These are phyloP conservation scores for Geranospiza caerulescens DNA, from an alignment of 2,797 vertebrate species.

Conservation along the genomic window DNA sequence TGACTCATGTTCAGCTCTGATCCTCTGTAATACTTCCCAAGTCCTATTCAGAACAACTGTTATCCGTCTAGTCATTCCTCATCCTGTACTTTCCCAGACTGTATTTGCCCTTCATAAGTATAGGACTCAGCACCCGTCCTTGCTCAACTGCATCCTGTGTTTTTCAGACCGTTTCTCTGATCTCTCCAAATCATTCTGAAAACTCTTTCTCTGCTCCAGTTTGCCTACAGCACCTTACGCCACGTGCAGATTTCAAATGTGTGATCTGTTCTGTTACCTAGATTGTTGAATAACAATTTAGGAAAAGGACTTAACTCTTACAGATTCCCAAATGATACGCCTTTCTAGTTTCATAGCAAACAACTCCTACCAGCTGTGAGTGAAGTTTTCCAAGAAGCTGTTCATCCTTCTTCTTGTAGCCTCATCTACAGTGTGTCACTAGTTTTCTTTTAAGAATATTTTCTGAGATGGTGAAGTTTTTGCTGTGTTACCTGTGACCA, in stretches of 20 bases:
- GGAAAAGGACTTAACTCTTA: slow-evolving; percentile 10
- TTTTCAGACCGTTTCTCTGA: neutral
- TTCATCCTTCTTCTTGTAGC: neutral
- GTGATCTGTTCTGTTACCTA: neutral
- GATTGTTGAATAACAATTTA: neutral
- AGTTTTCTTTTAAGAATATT: neutral
- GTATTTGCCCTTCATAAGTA: neutral
- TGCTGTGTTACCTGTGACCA: neutral
- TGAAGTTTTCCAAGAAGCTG: neutral
- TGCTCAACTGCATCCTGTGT: neutral
- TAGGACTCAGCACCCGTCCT: neutral
- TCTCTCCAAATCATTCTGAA: neutral
- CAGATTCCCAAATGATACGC: neutral
- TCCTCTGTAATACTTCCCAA: neutral
- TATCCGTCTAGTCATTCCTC: neutral
- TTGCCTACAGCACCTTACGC: neutral
- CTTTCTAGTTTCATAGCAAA: neutral
- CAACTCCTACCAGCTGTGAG: neutral
- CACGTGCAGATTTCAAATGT: neutral
- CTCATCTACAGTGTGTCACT: neutral
- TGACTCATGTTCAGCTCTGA: slow-evolving; percentile 27
- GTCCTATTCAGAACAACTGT: slow-evolving; percentile 1
- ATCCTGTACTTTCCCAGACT: neutral
- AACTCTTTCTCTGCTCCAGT: neutral
- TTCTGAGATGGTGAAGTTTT: neutral